Base-by-base conservation (phyloP, 2,888 invertebrate genomes). In the Chloromyia formosa region DNA sequence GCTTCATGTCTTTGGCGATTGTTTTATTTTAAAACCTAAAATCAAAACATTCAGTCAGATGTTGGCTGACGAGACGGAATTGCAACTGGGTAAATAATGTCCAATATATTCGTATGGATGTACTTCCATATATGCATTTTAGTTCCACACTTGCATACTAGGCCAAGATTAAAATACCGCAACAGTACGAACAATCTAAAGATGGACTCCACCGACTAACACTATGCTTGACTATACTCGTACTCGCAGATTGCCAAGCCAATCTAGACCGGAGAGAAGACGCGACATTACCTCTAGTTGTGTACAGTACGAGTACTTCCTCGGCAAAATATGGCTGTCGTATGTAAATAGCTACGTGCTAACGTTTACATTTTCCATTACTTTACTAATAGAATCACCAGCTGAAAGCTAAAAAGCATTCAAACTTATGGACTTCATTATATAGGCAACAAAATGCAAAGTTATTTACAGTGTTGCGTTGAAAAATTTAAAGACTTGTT, bases 161-260 rank as follows among this genome's bases (percentile, higher is more conserved):
- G 71, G 71, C 56, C 71, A 71, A 27, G 58, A 71, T 71, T 71
- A 71, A 49, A 71, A 71, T 71, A 71, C 58, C 40, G 71, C 58
- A 71, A 20, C 58, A 1, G 14, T 35, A 14, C 56, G 40, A 20
- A 23, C 56, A 4, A 40, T 42, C 42, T 42, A 42, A 61, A 61
- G 61, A 61, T 61, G 61, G 61, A 27, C 61, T 61, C 61, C 5
- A 27, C 16, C 12, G 12, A 22, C 35, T 54, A 16, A n/a, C n/a
- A n/a, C n/a, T n/a, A n/a, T n/a, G n/a, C n/a, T n/a, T n/a, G n/a
- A n/a, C 27, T 35, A 4, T 7, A 35, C 2, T 35, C 27, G 27
- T 35, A 35, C 27, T 35, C 3, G 27, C 20, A 1, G 40, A 62
- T 18, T 61, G 54, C 16, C 23, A 16, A 71, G 71, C 56, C 58